Evolutionary conservation across 2,797 vertebrate genomes (phyloP).

Genomic region (Characodon lateralis): DNA sequence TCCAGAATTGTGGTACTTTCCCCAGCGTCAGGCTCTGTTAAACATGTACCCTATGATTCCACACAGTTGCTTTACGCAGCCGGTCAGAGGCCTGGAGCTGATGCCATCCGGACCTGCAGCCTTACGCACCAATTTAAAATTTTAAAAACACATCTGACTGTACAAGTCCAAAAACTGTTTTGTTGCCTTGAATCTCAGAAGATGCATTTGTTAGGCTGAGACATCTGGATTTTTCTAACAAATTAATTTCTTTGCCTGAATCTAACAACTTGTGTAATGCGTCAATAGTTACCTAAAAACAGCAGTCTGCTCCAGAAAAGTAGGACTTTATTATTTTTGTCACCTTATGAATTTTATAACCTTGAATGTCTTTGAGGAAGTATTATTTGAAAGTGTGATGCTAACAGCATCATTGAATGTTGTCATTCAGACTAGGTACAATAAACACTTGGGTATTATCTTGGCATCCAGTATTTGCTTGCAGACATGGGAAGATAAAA

Average conservation of each 20-base stretch:
- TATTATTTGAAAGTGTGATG: neutral
- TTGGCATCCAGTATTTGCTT: slow-evolving; percentile 50
- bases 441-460: slow-evolving; percentile 25
- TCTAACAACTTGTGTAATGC: neutral
- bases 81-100: too few relatives aligned
- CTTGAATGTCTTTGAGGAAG: slow-evolving; percentile 6
- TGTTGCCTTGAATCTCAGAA: neutral
- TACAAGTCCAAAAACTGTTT: neutral
- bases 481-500: slow-evolving; percentile 32
- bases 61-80: too few relatives aligned
- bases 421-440: slow-evolving; percentile 10
- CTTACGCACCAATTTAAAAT: too few relatives aligned
- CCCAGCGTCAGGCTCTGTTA: too few relatives aligned
- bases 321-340: neutral
- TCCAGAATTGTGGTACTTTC: too few relatives aligned
- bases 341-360: neutral
- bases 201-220: neutral
- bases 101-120: too few relatives aligned
- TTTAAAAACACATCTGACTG: neutral
- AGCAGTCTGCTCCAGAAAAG: neutral
- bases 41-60: too few relatives aligned
- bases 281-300: neutral
- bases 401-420: neutral
- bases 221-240: neutral
- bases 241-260: neutral